Evolutionary conservation across 1,140 invertebrate genomes (phyloP).

Genomic region (Megathymus violae): DNA sequence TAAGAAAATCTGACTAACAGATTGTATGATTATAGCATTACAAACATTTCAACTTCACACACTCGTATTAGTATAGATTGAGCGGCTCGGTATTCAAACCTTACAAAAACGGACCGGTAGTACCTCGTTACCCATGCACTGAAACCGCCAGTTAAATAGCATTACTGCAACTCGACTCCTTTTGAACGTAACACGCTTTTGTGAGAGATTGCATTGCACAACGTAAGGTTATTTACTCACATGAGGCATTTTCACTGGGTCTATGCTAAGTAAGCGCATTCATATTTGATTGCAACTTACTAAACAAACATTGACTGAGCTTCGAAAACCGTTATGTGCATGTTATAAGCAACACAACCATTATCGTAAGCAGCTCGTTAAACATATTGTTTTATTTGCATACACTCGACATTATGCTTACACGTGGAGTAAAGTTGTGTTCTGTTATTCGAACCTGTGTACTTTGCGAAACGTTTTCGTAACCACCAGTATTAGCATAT

Average conservation of each 20-base stretch:
- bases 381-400: not conserved
- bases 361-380: not conserved
- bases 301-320: not conserved
- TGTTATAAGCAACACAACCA: not conserved
- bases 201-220: too few species aligned
- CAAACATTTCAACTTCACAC: too few species aligned
- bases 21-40: too few species aligned
- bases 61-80: too few species aligned
- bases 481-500: too few species aligned
- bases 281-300: not conserved
- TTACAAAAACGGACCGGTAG: slow-evolving; percentile 6
- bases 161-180: slow-evolving; percentile 9
- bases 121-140: not conserved
- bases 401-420: not conserved
- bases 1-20: too few species aligned
- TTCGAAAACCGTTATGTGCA: not conserved
- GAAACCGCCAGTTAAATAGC: slow-evolving; percentile 6
- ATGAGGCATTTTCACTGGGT: too few species aligned
- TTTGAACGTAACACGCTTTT: slow-evolving; percentile 1
- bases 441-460: not conserved
- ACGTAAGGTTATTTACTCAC: too few species aligned
- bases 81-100: not conserved
- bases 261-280: not conserved
- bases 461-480: not conserved
- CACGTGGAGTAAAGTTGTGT: not conserved